Evolutionary conservation across 2,797 vertebrate species (phyloP), one percentile per base, ranked within the genome.

Genomic region (Onychomys torridus): DNA sequence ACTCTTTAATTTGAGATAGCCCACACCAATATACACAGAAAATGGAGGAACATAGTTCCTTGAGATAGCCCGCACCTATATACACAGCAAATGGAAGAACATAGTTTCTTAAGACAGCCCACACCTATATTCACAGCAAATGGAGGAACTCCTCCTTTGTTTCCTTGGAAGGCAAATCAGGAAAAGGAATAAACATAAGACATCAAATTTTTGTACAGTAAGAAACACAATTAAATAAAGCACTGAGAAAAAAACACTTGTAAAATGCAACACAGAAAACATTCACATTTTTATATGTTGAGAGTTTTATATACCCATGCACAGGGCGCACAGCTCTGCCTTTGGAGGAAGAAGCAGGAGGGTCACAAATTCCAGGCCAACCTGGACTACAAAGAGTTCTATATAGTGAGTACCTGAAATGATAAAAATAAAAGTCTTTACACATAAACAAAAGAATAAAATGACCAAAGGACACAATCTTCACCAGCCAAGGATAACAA

Each of bases 141-240:
- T 2, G 32, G 19, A 7, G 43, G 57, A 2, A 43, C 73, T 82
- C 21, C 27, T 78, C 43, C 34, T 8, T 52, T 73, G 25, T 96
- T 73, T 94, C 40, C 82, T 90, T 49, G 17, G 29, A 92, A 46
- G 61, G 37, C 55, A 90, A 69, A 67, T 67, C 57, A 79, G 82
- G 25, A 75, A 78, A 95, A 73, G 46, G 13, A 65, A 69, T 40
- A 77, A 78, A 46, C 49, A 61, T 61, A 55, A 89, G 23, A 89
- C 55, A 94, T 85, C 34, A 89, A 23, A 76, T 71, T 49, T 94
- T 69, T 93, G 2, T 61, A 49, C 59, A 32, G 25, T n/a, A 73
- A 94, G 34, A 89, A 89, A 84, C 78, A 27, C 40, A 84, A 43
- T 21, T 63, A 93, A 93, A 90, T 32, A 73, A n/a, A 81, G 46